Percentiles rank a stretch among this genome's conserved stretches.
phyloP scores from a whole-genome alignment of 2,113 vertebrate genomes.

The Rattus rattus region DNA sequence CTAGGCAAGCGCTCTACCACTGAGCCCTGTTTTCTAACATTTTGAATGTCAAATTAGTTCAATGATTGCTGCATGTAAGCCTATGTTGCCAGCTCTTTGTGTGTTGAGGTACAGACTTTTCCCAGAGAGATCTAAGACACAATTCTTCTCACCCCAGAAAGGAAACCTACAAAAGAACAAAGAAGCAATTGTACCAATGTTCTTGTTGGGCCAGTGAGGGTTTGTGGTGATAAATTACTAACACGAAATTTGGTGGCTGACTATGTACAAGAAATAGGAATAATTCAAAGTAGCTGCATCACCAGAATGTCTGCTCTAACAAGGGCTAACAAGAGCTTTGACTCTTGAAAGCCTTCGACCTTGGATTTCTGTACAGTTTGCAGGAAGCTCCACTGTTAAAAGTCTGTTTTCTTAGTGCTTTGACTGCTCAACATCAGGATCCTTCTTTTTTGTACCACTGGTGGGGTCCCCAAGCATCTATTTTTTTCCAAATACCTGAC shows the following conservation, averaged over 20 bases:
- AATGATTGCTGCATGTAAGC: neutral
- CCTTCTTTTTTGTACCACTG: neutral
- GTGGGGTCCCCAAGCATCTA: neutral
- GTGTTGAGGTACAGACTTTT: neutral
- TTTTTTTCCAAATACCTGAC: neutral
- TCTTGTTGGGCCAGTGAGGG: neutral
- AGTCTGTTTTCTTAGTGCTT: neutral
- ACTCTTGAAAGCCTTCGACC: neutral
- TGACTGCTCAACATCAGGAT: neutral
- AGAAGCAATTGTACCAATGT: neutral
- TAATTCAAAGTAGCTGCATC: neutral
- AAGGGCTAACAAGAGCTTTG: rapidly evolving
- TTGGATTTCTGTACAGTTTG: neutral
- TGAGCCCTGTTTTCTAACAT: slow-evolving; percentile 8
- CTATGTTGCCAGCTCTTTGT: neutral
- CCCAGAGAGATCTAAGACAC: neutral
- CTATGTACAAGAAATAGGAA: neutral
- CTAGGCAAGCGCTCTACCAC: too few relatives aligned
- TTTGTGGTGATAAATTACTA: neutral
- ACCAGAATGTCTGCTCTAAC: neutral
- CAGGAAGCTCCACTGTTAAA: neutral
- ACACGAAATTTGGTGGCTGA: neutral
- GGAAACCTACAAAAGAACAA: neutral
- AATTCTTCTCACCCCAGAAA: neutral
- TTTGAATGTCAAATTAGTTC: neutral